phyloP scores from a whole-genome alignment of 1,140 invertebrate genomes.

The Drosophila sturtevanti region DNA sequence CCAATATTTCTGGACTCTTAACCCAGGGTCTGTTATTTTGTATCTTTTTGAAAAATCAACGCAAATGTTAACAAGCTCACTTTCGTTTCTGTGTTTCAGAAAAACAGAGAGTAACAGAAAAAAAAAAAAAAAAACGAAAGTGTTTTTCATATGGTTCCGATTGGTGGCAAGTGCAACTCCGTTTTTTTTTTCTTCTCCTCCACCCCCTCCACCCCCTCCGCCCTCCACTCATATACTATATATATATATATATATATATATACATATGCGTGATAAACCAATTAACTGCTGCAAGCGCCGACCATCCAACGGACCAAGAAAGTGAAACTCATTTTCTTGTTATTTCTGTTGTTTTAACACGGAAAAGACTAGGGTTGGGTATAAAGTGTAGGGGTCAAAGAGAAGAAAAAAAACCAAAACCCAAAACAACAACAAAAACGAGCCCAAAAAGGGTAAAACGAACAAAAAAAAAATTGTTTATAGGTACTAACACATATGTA shows the following conservation, averaged over 20 bases:
- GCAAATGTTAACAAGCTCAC: conserved; percentile 42
- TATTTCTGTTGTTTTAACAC: conserved; percentile 17
- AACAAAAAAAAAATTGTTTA: no score
- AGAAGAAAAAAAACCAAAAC: no score
- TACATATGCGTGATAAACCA: conserved; percentile 71
- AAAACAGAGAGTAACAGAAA: not conserved
- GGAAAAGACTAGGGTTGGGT: not conserved
- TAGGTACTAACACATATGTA: not conserved
- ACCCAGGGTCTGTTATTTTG: conserved; percentile 1
- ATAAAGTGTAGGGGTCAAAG: conserved; percentile 3
- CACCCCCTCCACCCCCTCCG: no score
- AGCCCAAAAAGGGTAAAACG: no score
- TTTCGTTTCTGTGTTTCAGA: conserved; percentile 56
- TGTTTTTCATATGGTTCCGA: conserved; percentile 61
- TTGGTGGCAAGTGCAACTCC: conserved; percentile 59
- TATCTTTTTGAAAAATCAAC: conserved; percentile 16
- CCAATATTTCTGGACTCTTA: conserved; percentile 8
- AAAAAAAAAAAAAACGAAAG: conserved; percentile 57
- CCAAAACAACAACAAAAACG: no score
- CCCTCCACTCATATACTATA: no score
- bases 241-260: no score
- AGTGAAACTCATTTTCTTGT: conserved; percentile 55
- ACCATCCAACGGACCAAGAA: conserved; percentile 40
- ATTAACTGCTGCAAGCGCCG: conserved; percentile 55
- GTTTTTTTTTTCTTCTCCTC: conserved; percentile 3